Conservation (phyloP, 2,797 vertebrate genomes). For the Staurois parvus region DNA sequence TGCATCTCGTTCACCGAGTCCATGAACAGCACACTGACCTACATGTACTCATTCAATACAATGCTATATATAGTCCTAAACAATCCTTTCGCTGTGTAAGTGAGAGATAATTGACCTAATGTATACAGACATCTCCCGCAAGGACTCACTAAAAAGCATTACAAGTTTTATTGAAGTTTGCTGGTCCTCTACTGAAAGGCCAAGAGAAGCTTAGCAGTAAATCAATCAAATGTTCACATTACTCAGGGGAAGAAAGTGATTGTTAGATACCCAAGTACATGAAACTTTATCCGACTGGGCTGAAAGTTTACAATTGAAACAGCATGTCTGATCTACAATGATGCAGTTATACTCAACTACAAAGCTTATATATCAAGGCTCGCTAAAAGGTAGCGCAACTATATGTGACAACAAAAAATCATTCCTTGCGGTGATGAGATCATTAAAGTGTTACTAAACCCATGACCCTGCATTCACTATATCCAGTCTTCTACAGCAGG, state of each 20-base stretch:
- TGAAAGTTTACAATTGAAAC: neutral
- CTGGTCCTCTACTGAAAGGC: neutral
- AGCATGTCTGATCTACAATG: too few species aligned
- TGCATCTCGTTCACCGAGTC: neutral
- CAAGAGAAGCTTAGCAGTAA: neutral
- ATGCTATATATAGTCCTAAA: neutral
- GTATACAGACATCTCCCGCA: neutral
- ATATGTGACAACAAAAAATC: too few species aligned
- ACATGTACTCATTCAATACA: neutral
- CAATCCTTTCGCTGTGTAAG: neutral
- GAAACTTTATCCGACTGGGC: neutral
- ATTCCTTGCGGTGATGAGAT: too few species aligned
- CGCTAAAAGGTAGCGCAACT: too few species aligned
- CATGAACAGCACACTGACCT: neutral
- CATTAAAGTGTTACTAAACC: too few species aligned
- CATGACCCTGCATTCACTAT: too few species aligned
- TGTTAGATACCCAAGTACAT: neutral
- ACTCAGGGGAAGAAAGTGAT: neutral
- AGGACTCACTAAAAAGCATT: too few species aligned
- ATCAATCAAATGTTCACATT: neutral
- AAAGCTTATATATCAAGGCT: too few species aligned
- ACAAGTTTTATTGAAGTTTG: neutral
- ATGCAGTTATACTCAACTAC: too few species aligned
- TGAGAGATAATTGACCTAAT: conserved; percentile 1
- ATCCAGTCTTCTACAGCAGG: too few species aligned